phyloP scores from a whole-genome alignment of 2,797 vertebrate species.

The Gobio occitaniae region DNA sequence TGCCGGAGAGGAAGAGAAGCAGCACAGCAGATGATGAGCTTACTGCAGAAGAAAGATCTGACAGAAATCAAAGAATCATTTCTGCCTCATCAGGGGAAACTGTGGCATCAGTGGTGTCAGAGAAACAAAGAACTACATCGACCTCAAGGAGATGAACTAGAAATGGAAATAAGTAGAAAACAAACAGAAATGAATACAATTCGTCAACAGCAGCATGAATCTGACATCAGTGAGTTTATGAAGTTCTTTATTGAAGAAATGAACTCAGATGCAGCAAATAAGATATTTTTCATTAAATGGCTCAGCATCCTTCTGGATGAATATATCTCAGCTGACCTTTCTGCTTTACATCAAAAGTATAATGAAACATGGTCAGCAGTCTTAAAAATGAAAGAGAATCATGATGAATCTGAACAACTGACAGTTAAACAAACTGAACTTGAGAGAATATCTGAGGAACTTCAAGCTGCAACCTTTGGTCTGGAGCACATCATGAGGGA shows the following conservation, averaged over 20 bases:
- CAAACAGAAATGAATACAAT: slow-evolving; percentile 72
- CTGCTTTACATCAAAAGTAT: slow-evolving; percentile 59
- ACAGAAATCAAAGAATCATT: too few relatives aligned
- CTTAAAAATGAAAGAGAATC: slow-evolving; percentile 51
- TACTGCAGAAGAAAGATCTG: too few relatives aligned
- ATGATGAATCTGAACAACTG: not conserved
- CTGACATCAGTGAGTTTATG: not conserved
- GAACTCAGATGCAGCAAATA: not conserved
- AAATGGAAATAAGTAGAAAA: slow-evolving; percentile 14
- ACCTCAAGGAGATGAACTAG: not conserved
- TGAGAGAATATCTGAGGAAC: not conserved
- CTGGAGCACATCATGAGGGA: not conserved
- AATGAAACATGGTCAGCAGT: slow-evolving; percentile 65
- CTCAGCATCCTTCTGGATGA: slow-evolving; percentile 68
- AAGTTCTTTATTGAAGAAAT: slow-evolving; percentile 12
- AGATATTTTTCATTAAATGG: slow-evolving; percentile 29
- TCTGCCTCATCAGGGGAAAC: slow-evolving; percentile 66
- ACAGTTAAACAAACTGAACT: not conserved
- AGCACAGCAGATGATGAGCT: not conserved
- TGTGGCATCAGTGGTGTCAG: slow-evolving; percentile 69
- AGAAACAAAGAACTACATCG: too few relatives aligned
- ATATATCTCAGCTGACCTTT: slow-evolving; percentile 55
- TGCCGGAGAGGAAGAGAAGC: not conserved
- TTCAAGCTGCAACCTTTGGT: not conserved
- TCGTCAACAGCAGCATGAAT: slow-evolving; percentile 70